Percentiles rank a stretch among this genome's conserved stretches.
These are phyloP conservation scores for Menidia menidia DNA, from an alignment of 2,797 vertebrate genomes.

Conservation along the genomic window DNA sequence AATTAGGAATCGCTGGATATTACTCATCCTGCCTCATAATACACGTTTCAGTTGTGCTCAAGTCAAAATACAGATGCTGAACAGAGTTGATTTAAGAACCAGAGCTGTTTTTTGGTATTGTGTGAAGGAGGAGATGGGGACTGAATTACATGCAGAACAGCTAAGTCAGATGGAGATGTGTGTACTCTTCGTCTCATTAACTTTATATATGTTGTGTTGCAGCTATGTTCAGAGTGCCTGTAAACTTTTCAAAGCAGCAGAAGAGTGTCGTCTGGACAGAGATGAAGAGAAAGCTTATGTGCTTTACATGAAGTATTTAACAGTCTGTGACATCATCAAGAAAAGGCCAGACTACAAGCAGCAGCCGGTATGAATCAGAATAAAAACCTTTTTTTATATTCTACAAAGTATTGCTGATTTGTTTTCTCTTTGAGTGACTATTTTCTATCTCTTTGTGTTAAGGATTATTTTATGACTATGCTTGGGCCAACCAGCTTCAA, in stretches of 20 bases:
- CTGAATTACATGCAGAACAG: neutral
- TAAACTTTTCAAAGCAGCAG: constrained; percentile 96
- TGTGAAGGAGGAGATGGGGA: no score
- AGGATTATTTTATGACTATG: constrained; percentile 93
- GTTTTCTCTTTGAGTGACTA: neutral
- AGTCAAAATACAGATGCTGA: neutral
- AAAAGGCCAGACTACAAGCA: constrained; percentile 95
- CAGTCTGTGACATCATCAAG: constrained; percentile 94
- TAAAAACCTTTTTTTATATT: neutral
- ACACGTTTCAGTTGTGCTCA: neutral
- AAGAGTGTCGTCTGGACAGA: constrained; percentile 92
- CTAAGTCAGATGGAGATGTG: neutral
- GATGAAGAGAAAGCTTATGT: constrained; percentile 98
- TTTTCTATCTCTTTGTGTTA: constrained; percentile 36
- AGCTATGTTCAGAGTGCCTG: constrained; percentile 96
- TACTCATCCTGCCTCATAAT: no score
- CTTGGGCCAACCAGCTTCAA: constrained; percentile 92
- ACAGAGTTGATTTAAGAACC: neutral
- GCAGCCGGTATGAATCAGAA: constrained; percentile 86
- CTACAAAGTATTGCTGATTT: neutral
- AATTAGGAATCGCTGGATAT: no score
- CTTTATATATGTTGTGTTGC: constrained; percentile 25
- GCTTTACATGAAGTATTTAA: constrained; percentile 96
- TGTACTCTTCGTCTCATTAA: neutral
- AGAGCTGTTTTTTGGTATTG: neutral